phyloP scores from a whole-genome alignment of 2,113 vertebrate species.

The Maccullochella peelii region DNA sequence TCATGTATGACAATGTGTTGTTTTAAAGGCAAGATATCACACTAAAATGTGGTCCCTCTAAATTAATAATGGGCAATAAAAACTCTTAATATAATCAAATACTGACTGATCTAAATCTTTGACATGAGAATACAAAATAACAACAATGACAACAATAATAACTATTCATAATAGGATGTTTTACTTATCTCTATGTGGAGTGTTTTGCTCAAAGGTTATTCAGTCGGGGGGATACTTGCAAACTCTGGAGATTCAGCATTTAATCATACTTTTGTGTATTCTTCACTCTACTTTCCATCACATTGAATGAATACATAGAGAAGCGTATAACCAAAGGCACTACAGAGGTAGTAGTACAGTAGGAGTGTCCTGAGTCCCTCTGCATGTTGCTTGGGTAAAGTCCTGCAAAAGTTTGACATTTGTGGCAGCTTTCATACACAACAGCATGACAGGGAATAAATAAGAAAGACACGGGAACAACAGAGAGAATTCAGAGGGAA shows the following conservation, averaged over 20 bases:
- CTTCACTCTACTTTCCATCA: not conserved
- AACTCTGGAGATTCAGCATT: slow-evolving; percentile 5
- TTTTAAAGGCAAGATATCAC: slow-evolving; percentile 39
- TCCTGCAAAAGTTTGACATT: slow-evolving; percentile 62
- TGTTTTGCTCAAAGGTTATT: slow-evolving; percentile 9
- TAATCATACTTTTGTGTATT: slow-evolving; percentile 5
- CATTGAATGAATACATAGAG: not conserved
- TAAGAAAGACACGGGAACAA: slow-evolving; percentile 12
- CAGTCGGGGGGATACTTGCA: not conserved
- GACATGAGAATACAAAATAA: slow-evolving; percentile 7
- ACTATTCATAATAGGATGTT: not conserved
- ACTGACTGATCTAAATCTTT: slow-evolving; percentile 3
- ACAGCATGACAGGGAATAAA: slow-evolving; percentile 34
- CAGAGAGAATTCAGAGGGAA: slow-evolving; percentile 27
- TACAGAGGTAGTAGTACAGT: slow-evolving; percentile 56
- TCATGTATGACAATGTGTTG: slow-evolving; percentile 67
- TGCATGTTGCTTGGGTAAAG: slow-evolving; percentile 61
- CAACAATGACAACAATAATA: slow-evolving; percentile 9
- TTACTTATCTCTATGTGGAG: slow-evolving; percentile 12
- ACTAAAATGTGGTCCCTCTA: slow-evolving; percentile 13
- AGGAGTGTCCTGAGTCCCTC: slow-evolving; percentile 83
- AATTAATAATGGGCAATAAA: not conserved
- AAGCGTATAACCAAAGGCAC: not conserved
- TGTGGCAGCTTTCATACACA: slow-evolving; percentile 62
- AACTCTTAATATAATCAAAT: not conserved